phyloP scores from a whole-genome alignment of 2,113 vertebrate species.

The Laterallus jamaicensis region DNA sequence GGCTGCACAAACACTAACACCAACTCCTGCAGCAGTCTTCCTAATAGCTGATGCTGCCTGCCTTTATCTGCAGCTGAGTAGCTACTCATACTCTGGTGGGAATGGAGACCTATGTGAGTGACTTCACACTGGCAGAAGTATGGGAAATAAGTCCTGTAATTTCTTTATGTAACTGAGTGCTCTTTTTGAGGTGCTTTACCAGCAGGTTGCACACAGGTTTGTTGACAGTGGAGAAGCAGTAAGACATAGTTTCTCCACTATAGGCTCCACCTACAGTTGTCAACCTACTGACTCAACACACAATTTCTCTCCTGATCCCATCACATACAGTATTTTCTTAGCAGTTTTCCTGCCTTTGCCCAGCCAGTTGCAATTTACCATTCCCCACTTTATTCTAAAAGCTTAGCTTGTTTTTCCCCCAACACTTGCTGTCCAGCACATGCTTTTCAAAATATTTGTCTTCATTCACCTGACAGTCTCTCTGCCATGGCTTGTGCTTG shows the following conservation, averaged over 20 bases:
- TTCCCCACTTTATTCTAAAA: not conserved
- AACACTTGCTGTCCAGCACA: not conserved
- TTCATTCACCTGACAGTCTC: not conserved
- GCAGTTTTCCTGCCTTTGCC: not conserved
- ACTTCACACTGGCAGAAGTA: not conserved
- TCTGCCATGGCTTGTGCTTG: not conserved
- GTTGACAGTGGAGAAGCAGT: not conserved
- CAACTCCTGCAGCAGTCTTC: not conserved
- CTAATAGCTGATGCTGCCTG: not conserved
- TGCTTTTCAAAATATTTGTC: not conserved
- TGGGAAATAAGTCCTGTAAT: not conserved
- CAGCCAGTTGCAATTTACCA: not conserved
- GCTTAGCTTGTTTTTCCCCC: not conserved
- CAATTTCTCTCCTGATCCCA: not conserved
- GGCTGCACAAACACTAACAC: not conserved
- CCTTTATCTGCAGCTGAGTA: not conserved
- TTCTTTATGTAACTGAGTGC: not conserved
- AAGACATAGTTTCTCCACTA: not conserved
- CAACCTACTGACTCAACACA: too few species aligned
- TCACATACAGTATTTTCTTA: not conserved
- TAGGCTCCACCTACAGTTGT: too few species aligned
- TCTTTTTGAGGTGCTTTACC: not conserved
- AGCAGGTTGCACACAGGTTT: fast-evolving
- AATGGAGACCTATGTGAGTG: not conserved
- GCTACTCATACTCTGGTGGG: not conserved